A percentile compares a stretch with the other conserved stretches of the same genome.
Evolutionary conservation across 2,797 vertebrate genomes (phyloP).

Genomic region (Uromys caudimaculatus): DNA sequence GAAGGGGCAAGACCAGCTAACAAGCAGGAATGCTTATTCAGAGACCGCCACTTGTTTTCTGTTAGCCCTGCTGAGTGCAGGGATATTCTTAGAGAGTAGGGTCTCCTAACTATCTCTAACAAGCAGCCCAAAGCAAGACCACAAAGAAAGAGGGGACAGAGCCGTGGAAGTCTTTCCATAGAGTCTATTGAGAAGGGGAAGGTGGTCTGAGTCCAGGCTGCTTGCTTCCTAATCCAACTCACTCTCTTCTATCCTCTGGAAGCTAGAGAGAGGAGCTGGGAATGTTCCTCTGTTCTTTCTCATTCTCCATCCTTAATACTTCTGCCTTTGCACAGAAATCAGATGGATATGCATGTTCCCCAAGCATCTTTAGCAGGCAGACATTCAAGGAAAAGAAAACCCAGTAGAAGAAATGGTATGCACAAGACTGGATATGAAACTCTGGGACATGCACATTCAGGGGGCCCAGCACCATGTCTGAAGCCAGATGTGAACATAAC

Average conservation of each 20-base stretch:
- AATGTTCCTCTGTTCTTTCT: not conserved
- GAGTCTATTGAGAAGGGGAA: fast-evolving
- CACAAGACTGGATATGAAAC: not conserved
- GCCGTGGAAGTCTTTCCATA: not conserved
- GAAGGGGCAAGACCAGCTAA: not conserved
- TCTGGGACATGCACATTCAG: not conserved
- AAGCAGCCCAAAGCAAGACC: not conserved
- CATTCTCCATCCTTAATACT: not conserved
- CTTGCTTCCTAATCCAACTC: not conserved
- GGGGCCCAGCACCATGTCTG: not conserved
- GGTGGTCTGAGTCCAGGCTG: fast-evolving
- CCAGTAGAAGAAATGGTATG: not conserved
- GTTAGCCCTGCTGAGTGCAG: fast-evolving
- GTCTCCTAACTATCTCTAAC: not conserved
- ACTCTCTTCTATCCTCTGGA: not conserved
- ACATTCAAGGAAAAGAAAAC: not conserved
- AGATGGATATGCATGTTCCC: not conserved
- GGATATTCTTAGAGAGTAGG: not conserved
- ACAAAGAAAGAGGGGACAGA: not conserved
- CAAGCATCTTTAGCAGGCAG: not conserved
- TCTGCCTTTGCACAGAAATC: not conserved
- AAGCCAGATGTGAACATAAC: not conserved
- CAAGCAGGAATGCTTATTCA: not conserved
- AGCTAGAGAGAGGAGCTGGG: not conserved
- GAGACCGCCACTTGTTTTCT: too few relatives aligned